phyloP scores from a whole-genome alignment of 2,113 vertebrate species.

The Arvicanthis niloticus region DNA sequence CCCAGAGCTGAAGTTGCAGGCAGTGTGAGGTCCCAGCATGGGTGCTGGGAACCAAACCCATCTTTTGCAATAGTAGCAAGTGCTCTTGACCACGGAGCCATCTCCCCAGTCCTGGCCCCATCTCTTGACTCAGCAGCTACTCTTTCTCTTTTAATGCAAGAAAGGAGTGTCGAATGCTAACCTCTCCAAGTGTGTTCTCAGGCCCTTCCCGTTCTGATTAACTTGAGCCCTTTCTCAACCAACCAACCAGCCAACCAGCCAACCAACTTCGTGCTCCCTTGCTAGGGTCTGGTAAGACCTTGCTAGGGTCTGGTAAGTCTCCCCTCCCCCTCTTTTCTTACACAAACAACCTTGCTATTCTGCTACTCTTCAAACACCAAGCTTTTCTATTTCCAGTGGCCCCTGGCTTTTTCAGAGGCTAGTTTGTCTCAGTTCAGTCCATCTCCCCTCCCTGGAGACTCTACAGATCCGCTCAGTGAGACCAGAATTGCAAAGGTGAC shows the following conservation, averaged over 20 bases:
- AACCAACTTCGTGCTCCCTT: neutral
- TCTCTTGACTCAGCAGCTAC: neutral
- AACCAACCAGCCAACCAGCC: too few species aligned
- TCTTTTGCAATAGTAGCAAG: neutral
- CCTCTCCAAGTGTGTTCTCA: neutral
- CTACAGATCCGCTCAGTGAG: neutral
- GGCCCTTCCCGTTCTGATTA: neutral
- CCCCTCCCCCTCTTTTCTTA: neutral
- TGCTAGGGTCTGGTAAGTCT: too few species aligned
- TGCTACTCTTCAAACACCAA: neutral
- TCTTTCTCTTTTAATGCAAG: neutral
- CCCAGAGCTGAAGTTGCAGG: neutral
- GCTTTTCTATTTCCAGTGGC: neutral
- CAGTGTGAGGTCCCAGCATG: neutral
- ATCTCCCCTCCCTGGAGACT: neutral
- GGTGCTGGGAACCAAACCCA: neutral
- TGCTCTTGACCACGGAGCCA: neutral
- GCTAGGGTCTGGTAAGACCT: neutral
- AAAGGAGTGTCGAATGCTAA: neutral
- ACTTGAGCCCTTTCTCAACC: neutral
- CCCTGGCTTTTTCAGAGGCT: neutral
- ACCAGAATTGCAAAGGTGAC: neutral
- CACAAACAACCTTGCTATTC: neutral
- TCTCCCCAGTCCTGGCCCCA: too few species aligned
- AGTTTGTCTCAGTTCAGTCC: neutral